A percentile compares a stretch with the other conserved stretches of the same genome.
phyloP scores from a whole-genome alignment of 1,140 invertebrate species.

The Metopolophium dirhodum region DNA sequence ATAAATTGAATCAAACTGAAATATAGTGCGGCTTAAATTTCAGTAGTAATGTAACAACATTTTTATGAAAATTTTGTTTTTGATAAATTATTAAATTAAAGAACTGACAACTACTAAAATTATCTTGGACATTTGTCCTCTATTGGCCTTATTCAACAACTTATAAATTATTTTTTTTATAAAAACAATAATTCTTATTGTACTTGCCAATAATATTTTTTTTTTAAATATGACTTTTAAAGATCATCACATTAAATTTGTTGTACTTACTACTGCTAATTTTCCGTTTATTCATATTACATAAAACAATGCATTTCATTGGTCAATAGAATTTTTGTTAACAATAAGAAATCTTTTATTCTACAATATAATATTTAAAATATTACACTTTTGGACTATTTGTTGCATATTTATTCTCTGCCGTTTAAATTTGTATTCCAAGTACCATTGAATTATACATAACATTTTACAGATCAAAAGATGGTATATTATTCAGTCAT shows the following conservation, averaged over 20 bases:
- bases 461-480: neutral
- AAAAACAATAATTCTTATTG: neutral
- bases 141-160: neutral
- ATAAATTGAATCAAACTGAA: conserved; percentile 22
- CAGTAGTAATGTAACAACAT: neutral
- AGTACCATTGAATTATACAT: conserved; percentile 40
- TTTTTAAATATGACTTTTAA: no score
- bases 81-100: neutral
- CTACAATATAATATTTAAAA: conserved; percentile 11
- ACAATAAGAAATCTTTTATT: conserved; percentile 1
- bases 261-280: conserved; percentile 29
- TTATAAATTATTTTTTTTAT: conserved; percentile 21
- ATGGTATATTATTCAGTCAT: neutral
- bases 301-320: neutral
- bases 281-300: conserved; percentile 10
- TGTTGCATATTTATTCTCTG: conserved; percentile 38
- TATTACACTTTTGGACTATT: conserved; percentile 34
- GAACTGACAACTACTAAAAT: conserved; percentile 12
- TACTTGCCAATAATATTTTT: neutral
- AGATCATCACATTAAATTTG: neutral
- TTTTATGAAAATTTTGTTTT: neutral
- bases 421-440: neutral
- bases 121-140: neutral
- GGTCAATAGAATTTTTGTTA: conserved; percentile 22
- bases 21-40: neutral